phyloP scores from a whole-genome alignment of 2,888 invertebrate species.

The Campoplex capitator region DNA sequence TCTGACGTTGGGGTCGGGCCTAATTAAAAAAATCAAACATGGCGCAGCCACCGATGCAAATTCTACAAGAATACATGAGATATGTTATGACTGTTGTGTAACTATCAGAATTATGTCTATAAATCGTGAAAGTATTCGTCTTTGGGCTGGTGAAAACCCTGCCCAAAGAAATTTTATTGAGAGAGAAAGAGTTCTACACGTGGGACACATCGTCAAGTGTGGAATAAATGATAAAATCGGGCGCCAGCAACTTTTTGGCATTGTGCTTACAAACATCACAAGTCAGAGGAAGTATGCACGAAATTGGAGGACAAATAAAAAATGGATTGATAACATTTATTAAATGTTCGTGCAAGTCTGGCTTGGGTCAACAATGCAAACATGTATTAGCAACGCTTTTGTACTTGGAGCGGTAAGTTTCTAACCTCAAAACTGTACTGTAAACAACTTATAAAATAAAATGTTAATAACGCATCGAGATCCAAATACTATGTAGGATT shows the following conservation, averaged over 20 bases:
- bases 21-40: background rate
- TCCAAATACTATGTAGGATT: too few relatives aligned
- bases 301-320: conserved; percentile 4
- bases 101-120: background rate
- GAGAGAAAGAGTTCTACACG: background rate
- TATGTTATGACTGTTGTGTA: background rate
- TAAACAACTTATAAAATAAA: conserved; percentile 3
- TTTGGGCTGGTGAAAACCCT: background rate
- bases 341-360: conserved; percentile 47
- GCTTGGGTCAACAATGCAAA: conserved; percentile 62
- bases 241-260: conserved; percentile 3
- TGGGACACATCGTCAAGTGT: conserved; percentile 10
- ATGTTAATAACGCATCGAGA: too few relatives aligned
- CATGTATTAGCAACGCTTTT: conserved; percentile 64
- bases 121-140: background rate
- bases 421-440: conserved; percentile 50
- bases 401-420: conserved; percentile 24
- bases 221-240: conserved; percentile 7
- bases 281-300: conserved; percentile 6
- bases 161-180: background rate
- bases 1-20: background rate
- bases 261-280: conserved; percentile 8
- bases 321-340: conserved; percentile 22
- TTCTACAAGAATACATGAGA: background rate
- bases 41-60: conserved; percentile 1